These are phyloP conservation scores for Dryobates pubescens DNA, from an alignment of 2,797 vertebrate species.

Conservation along the genomic window DNA sequence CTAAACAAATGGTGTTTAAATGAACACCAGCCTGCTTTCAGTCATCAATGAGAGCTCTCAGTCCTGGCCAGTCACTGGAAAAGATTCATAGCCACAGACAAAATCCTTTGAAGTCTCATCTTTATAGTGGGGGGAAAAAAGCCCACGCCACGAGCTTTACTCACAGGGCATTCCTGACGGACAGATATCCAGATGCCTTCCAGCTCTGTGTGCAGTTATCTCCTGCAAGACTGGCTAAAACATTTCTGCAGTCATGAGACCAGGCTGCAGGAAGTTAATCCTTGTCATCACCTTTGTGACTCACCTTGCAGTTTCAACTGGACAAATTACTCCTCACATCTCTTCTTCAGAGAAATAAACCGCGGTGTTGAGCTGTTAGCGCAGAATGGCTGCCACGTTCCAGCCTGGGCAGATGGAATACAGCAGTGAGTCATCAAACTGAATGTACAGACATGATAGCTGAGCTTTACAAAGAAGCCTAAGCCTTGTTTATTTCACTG, in stretches of 20 bases:
- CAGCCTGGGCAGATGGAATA: neutral
- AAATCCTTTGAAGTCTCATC: neutral
- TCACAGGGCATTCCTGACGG: neutral
- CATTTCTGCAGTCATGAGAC: neutral
- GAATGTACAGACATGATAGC: neutral
- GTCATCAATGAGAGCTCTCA: neutral
- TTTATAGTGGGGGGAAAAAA: neutral
- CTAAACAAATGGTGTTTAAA: neutral
- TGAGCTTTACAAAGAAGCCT: neutral
- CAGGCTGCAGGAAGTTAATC: neutral
- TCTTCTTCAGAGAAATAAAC: conserved; percentile 7
- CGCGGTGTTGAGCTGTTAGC: neutral
- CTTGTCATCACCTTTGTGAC: conserved; percentile 39
- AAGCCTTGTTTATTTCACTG: neutral
- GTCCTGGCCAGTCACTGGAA: neutral
- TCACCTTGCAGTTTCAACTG: conserved; percentile 26
- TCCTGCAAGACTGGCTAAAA: neutral
- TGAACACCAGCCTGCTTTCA: neutral
- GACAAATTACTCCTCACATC: neutral
- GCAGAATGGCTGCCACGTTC: neutral
- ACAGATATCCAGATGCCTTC: neutral
- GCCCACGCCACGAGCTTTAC: fast-evolving
- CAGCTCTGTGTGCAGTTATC: neutral
- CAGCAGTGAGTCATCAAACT: conserved; percentile 9
- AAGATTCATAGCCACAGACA: neutral